Evolutionary conservation across 2,888 invertebrate species (phyloP).

Genomic region (Sinhomidia bicolor): DNA sequence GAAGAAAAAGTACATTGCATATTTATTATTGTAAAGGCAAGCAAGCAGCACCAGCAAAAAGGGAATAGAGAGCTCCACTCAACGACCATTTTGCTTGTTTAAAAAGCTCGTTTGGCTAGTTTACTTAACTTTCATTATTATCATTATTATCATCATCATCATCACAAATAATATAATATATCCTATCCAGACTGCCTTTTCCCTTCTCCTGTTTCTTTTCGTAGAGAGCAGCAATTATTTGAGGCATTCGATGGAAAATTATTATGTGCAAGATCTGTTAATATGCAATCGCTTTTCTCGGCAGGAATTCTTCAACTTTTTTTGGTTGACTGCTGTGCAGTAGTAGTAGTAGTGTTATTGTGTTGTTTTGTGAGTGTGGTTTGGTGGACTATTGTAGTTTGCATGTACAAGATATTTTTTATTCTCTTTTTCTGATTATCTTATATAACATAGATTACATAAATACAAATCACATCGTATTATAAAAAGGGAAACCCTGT

Average conservation of each 20-base stretch:
- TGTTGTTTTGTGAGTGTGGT: background rate
- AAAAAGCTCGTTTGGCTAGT: conserved; percentile 71
- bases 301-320: conserved; percentile 75
- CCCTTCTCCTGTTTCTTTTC: conserved; percentile 64
- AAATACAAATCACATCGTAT: conserved; percentile 25
- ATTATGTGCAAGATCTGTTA: conserved; percentile 79
- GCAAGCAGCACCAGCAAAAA: background rate
- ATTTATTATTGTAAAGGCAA: background rate
- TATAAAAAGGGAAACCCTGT: background rate
- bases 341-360: background rate
- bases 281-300: conserved; percentile 78
- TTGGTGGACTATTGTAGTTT: conserved; percentile 32
- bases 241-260: conserved; percentile 79
- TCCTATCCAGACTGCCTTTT: conserved; percentile 48
- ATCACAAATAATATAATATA: conserved; percentile 35
- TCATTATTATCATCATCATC: conserved; percentile 41
- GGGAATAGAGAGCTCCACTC: background rate
- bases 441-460: background rate
- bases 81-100: conserved; percentile 54
- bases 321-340: conserved; percentile 63
- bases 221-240: conserved; percentile 76
- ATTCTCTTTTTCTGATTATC: conserved; percentile 38
- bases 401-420: background rate
- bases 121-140: conserved; percentile 60
- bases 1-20: conserved; percentile 11